phyloP scores from a whole-genome alignment of 1,140 invertebrate genomes.

The Akabosia matsudoensis region DNA sequence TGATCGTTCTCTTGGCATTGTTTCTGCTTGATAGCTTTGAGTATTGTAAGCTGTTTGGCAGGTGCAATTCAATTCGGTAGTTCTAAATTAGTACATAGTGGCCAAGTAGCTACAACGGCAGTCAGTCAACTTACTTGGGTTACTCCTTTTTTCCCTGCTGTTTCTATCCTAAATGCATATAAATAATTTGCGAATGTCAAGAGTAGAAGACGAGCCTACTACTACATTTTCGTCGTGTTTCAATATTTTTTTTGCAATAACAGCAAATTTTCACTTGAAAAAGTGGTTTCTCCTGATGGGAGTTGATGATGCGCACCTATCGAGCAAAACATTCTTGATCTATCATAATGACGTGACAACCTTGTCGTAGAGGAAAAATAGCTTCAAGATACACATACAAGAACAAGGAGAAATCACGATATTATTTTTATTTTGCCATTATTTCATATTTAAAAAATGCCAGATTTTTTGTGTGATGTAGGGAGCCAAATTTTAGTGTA shows the following conservation, averaged over 20 bases:
- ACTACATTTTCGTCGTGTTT: background rate
- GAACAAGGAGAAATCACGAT: too few relatives aligned
- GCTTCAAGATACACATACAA: too few relatives aligned
- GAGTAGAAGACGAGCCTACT: background rate
- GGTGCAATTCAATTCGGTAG: background rate
- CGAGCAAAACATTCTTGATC: background rate
- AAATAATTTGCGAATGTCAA: background rate
- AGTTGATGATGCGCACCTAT: background rate
- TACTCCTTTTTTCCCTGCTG: background rate
- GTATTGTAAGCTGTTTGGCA: too few relatives aligned
- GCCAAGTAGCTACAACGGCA: background rate
- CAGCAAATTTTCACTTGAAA: too few relatives aligned
- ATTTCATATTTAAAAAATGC: too few relatives aligned
- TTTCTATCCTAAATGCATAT: background rate
- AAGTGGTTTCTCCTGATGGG: background rate
- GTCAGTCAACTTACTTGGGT: background rate
- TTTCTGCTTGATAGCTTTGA: too few relatives aligned
- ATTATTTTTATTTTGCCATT: too few relatives aligned
- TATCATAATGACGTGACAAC: background rate
- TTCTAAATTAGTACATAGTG: background rate
- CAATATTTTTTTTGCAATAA: too few relatives aligned
- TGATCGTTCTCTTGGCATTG: too few relatives aligned
- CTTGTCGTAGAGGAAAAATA: too few relatives aligned
- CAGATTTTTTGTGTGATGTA: too few relatives aligned
- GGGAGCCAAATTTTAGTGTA: too few relatives aligned